Base-by-base conservation (phyloP, 2,888 invertebrate genomes). In the Noctua fimbriata region DNA sequence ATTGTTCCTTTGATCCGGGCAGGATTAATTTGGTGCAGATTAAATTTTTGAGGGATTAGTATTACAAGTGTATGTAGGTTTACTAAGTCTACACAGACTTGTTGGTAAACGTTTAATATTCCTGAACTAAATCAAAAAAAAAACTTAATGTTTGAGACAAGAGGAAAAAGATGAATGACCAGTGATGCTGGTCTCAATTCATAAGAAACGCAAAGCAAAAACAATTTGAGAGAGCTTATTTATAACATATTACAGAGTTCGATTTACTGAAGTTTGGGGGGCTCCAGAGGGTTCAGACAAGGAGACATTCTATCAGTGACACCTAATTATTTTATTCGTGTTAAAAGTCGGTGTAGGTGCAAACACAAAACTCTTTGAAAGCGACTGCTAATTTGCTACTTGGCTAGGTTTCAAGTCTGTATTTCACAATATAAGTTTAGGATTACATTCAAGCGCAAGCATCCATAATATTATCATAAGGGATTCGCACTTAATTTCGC, bases 1-100 rank as follows among this genome's bases (percentile, higher is more conserved):
- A 85, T 81, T 69, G 63, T 14, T 76, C 73, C 49, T 72, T 77
- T 87, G 77, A 76, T 76, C 63, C 5, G 5, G 41, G 9, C 18
- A 4, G 21, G n/a, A 71, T n/a, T 2, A 44, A 55, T 76, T 77
- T 65, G 70, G n/a, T 28, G 63, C 10, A 28, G 47, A 69, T 82
- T 69, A 49, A 21, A n/a, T 0, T 69, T 63, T 80, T 58, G 24
- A n/a, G 9, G 5, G 21, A 63, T 63, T 76, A 49, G 1, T 12
- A 6, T 24, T 24, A 12, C 7, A 28, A 55, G 7, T 41, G 7
- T 28, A 16, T 16, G 60, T 28, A 60, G 58, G 58, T 60, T 2
- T 60, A 60, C 16, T 60, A 7, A 28, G 16, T 7, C 16, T 28
- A 28, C 16, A 6, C 1, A n/a, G n/a, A n/a, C 5, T 58, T 60